phyloP scores from a whole-genome alignment of 2,113 vertebrate species.

The Ageneiosus marmoratus region DNA sequence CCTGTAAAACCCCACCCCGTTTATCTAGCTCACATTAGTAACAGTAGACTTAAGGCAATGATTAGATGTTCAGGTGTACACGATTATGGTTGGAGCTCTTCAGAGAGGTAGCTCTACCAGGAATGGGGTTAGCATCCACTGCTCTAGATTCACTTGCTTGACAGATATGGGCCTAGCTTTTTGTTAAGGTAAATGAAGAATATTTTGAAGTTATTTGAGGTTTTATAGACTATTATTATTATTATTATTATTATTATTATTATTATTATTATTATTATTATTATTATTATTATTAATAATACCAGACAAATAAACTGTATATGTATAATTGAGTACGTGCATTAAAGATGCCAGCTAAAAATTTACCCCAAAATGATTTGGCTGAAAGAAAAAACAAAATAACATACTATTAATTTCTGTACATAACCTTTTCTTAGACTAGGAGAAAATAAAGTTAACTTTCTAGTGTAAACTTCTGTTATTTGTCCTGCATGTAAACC shows the following conservation, averaged over 20 bases:
- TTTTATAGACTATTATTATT: no score
- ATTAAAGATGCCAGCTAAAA: background rate
- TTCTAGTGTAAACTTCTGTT: background rate
- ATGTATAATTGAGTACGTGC: background rate
- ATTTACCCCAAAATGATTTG: background rate
- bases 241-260: no score
- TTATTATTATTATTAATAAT: no score
- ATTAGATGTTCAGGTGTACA: no score
- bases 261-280: no score
- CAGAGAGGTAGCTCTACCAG: no score
- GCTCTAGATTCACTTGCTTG: background rate
- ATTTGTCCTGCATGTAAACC: background rate
- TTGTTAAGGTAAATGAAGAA: background rate
- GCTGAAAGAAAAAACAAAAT: background rate
- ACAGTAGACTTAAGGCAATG: no score
- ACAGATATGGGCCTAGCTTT: background rate
- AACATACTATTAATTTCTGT: background rate
- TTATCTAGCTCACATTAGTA: background rate
- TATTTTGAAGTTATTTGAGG: background rate
- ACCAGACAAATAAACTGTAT: no score
- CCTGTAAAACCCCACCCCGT: background rate
- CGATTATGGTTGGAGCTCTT: no score
- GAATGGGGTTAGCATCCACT: no score
- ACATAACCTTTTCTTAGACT: background rate
- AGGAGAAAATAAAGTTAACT: background rate